Percentiles rank a stretch among this genome's conserved stretches.
Evolutionary conservation across 2,888 invertebrate genomes (phyloP).

Genomic region (Helleia helle): DNA sequence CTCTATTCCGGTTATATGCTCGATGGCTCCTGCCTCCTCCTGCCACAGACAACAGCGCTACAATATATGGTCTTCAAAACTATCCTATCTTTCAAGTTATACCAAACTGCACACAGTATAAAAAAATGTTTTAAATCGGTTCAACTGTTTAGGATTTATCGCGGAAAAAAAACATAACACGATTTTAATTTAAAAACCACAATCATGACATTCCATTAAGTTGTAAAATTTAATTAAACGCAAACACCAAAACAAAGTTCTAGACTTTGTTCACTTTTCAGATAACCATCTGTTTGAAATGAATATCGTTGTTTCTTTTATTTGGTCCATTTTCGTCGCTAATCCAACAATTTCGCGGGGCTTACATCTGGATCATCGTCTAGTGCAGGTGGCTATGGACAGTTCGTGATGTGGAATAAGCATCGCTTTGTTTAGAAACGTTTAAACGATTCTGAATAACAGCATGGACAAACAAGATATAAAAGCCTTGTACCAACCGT

Average conservation of each 20-base stretch:
- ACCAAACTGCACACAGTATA: no score
- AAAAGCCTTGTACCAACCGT: background rate
- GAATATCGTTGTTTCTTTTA: conserved; percentile 24
- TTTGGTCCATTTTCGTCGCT: conserved; percentile 34
- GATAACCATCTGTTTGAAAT: conserved; percentile 12
- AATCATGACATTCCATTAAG: background rate
- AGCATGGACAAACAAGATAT: background rate
- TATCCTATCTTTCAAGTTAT: no score
- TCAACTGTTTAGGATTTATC: no score
- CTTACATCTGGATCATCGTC: conserved; percentile 50
- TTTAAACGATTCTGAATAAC: conserved; percentile 9
- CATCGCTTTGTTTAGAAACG: conserved; percentile 23
- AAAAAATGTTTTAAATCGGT: no score
- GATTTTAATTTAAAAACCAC: no score
- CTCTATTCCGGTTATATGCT: no score
- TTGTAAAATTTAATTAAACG: background rate
- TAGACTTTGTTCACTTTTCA: conserved; percentile 2
- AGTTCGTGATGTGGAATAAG: conserved; percentile 57
- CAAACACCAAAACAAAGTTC: conserved; percentile 1
- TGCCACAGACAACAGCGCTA: no score
- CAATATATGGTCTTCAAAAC: no score
- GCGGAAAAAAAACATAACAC: no score
- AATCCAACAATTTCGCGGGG: conserved; percentile 48
- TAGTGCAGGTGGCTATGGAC: conserved; percentile 46
- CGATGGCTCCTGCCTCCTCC: no score